These are phyloP conservation scores for Girardia tigrina DNA, from an alignment of 2,888 invertebrate species.

Conservation along the genomic window DNA sequence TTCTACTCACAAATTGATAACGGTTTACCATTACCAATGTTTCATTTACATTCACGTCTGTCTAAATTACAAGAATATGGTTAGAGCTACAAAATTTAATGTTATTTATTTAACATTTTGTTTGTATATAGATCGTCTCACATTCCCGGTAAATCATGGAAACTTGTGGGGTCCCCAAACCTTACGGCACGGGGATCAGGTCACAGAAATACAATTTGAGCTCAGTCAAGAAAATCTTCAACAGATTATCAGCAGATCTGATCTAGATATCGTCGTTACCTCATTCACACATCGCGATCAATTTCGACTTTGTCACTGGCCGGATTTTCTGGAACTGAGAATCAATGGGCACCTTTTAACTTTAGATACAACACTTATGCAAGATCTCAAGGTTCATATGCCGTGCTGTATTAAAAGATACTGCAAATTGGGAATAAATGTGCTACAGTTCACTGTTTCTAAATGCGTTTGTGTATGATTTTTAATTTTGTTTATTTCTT, in stretches of 20 bases:
- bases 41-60: not conserved
- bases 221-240: constrained; percentile 6
- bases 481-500: not conserved
- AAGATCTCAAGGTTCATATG: not conserved
- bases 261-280: constrained; percentile 24
- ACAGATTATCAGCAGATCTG: not conserved
- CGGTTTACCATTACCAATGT: not conserved
- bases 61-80: not conserved
- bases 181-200: constrained; percentile 15
- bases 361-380: not conserved
- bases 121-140: constrained; percentile 17
- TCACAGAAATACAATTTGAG: constrained; percentile 12
- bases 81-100: not conserved
- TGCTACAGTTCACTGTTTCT: constrained; percentile 13
- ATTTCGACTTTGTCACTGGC: constrained; percentile 21
- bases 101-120: not conserved
- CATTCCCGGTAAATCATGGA: constrained; percentile 6
- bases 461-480: constrained; percentile 27
- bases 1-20: not conserved
- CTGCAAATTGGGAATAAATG: not conserved
- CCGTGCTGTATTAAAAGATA: constrained; percentile 2
- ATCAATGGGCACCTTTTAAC: not conserved
- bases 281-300: not conserved
- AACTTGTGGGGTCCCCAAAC: constrained; percentile 18
- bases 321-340: constrained; percentile 1